phyloP scores from a whole-genome alignment of 1,140 invertebrate species.

The Nephila pilipes region DNA sequence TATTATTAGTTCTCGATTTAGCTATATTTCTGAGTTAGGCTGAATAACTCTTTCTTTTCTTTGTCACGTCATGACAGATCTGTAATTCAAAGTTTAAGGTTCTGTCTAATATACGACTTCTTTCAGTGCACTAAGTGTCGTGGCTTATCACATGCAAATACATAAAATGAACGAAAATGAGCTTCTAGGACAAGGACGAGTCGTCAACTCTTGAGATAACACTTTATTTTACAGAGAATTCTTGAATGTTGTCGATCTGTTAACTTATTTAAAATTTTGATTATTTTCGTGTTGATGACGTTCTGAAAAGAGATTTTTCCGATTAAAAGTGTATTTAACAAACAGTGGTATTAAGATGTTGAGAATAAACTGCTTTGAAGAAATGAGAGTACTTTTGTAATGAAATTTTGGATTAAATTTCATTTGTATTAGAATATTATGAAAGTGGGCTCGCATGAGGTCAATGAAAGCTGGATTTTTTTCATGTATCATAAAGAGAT shows the following conservation, averaged over 20 bases:
- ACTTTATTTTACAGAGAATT: neutral
- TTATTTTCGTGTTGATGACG: no score
- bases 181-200: neutral
- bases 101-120: neutral
- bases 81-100: neutral
- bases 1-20: neutral
- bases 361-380: no score
- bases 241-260: neutral
- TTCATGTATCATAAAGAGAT: no score
- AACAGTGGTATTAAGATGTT: no score
- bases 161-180: neutral
- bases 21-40: neutral
- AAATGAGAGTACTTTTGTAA: no score
- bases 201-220: neutral
- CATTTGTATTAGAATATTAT: no score
- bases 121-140: neutral
- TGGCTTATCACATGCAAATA: neutral
- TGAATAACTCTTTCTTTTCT: neutral
- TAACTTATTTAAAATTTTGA: neutral
- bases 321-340: no score
- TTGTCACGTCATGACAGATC: slow-evolving; percentile 4
- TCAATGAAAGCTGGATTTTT: no score
- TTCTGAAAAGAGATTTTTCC: no score
- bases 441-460: no score
- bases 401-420: no score